Percentiles rank a stretch among this genome's conserved stretches.
Evolutionary conservation across 2,888 invertebrate species (phyloP).

Genomic region (Rhagium mordax): DNA sequence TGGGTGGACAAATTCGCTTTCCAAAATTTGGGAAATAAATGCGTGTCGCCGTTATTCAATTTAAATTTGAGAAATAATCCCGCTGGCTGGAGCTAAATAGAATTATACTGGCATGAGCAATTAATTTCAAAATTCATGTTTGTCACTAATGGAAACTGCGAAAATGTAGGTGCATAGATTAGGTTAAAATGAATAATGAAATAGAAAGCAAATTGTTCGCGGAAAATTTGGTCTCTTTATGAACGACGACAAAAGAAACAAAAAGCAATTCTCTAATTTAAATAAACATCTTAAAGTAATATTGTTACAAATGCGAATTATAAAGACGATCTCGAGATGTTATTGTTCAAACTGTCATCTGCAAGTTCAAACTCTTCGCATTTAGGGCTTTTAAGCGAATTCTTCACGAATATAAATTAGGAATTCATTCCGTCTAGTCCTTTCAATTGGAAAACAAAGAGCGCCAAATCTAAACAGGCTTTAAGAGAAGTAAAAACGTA

Average conservation of each 20-base stretch:
- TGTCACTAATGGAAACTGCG: conserved; percentile 18
- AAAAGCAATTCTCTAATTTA: conserved; percentile 63
- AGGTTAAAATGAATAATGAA: conserved; percentile 37
- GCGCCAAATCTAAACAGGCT: conserved; percentile 62
- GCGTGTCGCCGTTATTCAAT: background rate
- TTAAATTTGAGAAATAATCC: conserved; percentile 5
- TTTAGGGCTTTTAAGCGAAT: conserved; percentile 61
- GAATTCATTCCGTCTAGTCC: conserved; percentile 64
- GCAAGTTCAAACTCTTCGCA: conserved; percentile 54
- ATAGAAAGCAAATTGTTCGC: conserved; percentile 39
- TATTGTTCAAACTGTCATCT: conserved; percentile 66
- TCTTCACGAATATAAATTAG: conserved; percentile 67
- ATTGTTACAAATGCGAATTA: conserved; percentile 66
- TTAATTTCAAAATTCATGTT: conserved; percentile 10
- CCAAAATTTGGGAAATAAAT: background rate
- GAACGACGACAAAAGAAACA: conserved; percentile 52
- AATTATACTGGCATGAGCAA: conserved; percentile 6
- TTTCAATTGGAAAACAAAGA: conserved; percentile 56
- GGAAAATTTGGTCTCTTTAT: conserved; percentile 42
- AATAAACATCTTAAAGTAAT: conserved; percentile 67
- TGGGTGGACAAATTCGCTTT: background rate
- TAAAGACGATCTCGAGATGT: conserved; percentile 64
- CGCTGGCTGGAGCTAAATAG: background rate
- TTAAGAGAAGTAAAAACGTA: conserved; percentile 61
- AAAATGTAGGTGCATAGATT: conserved; percentile 28